These are phyloP conservation scores for Pseudonaja textilis DNA, from an alignment of 2,113 vertebrate species.

Conservation along the genomic window DNA sequence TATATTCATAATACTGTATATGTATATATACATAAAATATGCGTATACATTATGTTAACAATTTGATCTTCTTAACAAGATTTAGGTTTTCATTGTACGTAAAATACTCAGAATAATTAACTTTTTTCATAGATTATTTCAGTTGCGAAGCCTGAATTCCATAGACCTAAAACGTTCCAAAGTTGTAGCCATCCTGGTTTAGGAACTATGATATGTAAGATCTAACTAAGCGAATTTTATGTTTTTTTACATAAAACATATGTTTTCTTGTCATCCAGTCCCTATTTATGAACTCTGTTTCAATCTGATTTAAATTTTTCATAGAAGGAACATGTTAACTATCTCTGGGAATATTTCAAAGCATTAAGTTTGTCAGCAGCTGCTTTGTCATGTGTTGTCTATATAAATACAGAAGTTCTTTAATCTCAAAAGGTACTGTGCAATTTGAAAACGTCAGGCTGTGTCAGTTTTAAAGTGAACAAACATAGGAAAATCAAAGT, in stretches of 20 bases:
- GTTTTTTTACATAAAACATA: neutral
- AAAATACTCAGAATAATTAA: neutral
- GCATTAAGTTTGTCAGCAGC: neutral
- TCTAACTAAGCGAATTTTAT: neutral
- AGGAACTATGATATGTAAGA: accelerated
- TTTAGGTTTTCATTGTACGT: neutral
- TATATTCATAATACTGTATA: no score
- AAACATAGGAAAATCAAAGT: slow-evolving; percentile 69
- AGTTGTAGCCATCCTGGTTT: neutral
- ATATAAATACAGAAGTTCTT: slow-evolving; percentile 24
- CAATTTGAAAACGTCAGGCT: slow-evolving; percentile 58
- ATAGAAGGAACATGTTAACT: slow-evolving; percentile 19
- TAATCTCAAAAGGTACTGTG: slow-evolving; percentile 23
- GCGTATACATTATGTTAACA: neutral
- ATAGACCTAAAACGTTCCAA: neutral
- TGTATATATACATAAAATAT: no score
- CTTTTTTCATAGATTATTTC: neutral
- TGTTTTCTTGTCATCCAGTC: neutral
- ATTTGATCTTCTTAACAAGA: neutral
- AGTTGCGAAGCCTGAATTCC: neutral
- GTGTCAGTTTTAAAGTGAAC: slow-evolving; percentile 58
- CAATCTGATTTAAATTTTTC: slow-evolving; percentile 22
- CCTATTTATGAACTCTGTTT: neutral
- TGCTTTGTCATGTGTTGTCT: neutral
- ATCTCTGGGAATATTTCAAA: slow-evolving; percentile 37